A percentile compares a stretch with the other conserved stretches of the same genome.
phyloP scores from a whole-genome alignment of 2,113 vertebrate species.

The Microcebus griseorufus region DNA sequence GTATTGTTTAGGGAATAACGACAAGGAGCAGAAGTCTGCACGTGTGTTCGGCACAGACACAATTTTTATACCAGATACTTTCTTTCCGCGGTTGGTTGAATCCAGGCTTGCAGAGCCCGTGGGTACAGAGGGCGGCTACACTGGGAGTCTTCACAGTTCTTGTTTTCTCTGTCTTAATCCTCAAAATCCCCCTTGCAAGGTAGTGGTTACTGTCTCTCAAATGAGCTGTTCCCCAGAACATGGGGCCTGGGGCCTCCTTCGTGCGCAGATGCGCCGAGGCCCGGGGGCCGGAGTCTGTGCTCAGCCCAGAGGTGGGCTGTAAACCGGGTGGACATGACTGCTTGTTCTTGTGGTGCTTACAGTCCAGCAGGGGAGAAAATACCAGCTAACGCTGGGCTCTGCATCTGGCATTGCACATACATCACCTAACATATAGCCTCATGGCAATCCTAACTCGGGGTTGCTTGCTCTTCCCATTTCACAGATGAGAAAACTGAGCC shows the following conservation, averaged over 20 bases:
- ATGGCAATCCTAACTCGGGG: rapidly evolving
- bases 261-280: background rate
- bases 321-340: background rate
- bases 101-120: background rate
- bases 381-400: background rate
- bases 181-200: background rate
- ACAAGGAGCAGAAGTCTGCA: background rate
- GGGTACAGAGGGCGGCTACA: background rate
- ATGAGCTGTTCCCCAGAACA: background rate
- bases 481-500: background rate
- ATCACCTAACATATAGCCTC: background rate
- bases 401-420: rapidly evolving
- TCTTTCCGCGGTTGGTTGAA: background rate
- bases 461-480: background rate
- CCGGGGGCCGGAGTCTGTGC: background rate
- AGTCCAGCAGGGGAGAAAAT: background rate
- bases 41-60: background rate
- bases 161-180: background rate
- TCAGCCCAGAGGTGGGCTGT: too few species aligned
- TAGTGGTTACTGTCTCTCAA: background rate
- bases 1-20: background rate
- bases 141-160: background rate
- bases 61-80: background rate
- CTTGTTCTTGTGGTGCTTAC: background rate
- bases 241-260: background rate